Base-by-base conservation (phyloP, 1,140 invertebrate genomes). In the Dendroctonus ponderosae region DNA sequence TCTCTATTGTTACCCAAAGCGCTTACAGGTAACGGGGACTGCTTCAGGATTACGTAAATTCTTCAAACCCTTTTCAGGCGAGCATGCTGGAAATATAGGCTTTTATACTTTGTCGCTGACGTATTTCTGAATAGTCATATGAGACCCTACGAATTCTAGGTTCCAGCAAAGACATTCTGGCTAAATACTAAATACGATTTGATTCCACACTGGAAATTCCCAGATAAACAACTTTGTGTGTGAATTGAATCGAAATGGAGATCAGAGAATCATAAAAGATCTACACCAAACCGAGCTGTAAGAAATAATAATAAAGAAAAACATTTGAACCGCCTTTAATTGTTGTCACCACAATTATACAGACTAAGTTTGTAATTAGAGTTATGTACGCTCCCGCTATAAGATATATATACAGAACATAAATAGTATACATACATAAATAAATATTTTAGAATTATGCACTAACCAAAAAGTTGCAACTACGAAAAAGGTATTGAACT, bases 61-160 rank as follows among this genome's bases (percentile, higher is more conserved):
- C 46, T 14, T 48, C 11, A 14, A 48, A 48, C 14, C 11, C 46
- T 48, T 14, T n/a, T 48, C 46, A 11, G 14, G 8, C 11, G 46
- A 11, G 46, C 11, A 48, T 48, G 14, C 14, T 11, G 46, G 46
- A n/a, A n/a, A 48, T 11, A 48, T 11, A 48, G 46, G 11, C 14
- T 48, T 48, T 48, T 48, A 14, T n/a, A 48, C 46, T 14, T 48
- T 48, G 46, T 48, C 46, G 46, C 46, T n/a, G 46, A 14, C 11
- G 1, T n/a, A 48, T 48, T 7, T 7, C 46, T 48, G 11, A 48
- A 48, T 48, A n/a, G 46, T 48, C 46, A 48, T 48, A n/a, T 48
- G 46, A 48, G 46, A 48, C 11, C 14, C 11, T 14, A 48, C 5
- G 46, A 11, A 14, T n/a, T 14, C 11, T n/a, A 48, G 14, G 11